These are phyloP conservation scores for Pangasius sanitwongsei DNA, from an alignment of 2,797 vertebrate species.

Conservation along the genomic window DNA sequence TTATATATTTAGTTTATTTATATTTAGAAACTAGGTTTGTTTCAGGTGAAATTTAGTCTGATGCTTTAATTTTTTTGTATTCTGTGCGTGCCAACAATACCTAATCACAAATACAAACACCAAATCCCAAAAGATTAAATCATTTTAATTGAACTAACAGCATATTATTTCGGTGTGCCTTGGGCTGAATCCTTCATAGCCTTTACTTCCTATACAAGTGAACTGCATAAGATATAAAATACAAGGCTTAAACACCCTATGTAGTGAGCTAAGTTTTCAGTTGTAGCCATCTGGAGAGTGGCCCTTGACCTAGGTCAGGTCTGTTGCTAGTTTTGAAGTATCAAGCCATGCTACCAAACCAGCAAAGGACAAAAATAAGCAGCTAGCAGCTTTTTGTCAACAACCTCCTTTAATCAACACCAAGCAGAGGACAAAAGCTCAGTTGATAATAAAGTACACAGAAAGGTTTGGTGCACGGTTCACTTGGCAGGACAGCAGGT, in stretches of 20 bases:
- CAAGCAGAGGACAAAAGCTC: neutral
- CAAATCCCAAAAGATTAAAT: neutral
- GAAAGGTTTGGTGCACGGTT: slow-evolving; percentile 17
- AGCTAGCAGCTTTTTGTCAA: neutral
- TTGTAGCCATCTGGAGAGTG: neutral
- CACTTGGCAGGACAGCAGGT: slow-evolving; percentile 26
- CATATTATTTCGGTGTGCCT: neutral
- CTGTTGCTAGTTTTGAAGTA: neutral
- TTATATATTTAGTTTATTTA: no score
- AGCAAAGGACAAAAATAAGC: neutral
- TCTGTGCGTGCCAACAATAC: neutral
- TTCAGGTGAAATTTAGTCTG: neutral
- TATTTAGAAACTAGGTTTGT: neutral
- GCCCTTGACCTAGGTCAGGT: slow-evolving; percentile 22
- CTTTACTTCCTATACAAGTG: neutral
- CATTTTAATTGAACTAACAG: neutral
- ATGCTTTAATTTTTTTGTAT: neutral
- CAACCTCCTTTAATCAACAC: neutral
- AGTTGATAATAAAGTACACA: neutral
- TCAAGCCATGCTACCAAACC: neutral
- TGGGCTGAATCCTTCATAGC: no score
- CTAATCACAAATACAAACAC: neutral
- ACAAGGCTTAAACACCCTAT: neutral
- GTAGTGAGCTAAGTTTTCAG: neutral
- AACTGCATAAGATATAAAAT: no score